Evolutionary conservation across 2,797 vertebrate genomes (phyloP), one percentile per base, ranked within the genome.

Genomic region (Pelochelys cantorii): DNA sequence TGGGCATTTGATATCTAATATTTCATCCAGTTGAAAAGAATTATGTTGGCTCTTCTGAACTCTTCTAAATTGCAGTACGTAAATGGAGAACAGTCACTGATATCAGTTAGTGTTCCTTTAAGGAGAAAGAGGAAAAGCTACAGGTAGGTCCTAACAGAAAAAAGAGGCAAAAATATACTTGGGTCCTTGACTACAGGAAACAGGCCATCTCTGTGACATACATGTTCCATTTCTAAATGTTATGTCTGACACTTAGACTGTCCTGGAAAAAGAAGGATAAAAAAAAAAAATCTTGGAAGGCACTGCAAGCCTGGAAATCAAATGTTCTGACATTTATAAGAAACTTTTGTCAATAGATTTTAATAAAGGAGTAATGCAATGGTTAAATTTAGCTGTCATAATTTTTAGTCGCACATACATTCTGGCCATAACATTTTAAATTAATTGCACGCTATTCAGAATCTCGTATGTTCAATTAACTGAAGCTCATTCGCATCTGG

Each of bases 401-500:
- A 59, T 54, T 60, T 83, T 86, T 90, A 91, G 42, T 52, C 85
- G 81, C 56, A 56, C 65, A 78, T 37, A 65, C 82, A 84, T 83
- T 89, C 62, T 85, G 84, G 59, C 78, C 29, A 71, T 83, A 95
- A 54, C 42, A 95, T 94, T 96, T 90, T 84, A 89, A 96, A 93
- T 94, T 94, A 96, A 93, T 52, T 89, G 84, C 54, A 54, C 81
- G 85, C 96, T 94, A 94, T 92, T 94, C 83, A 92, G 93, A 96
- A 95, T 93, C 90, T 92, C 90, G 87, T 93, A 90, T 93, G 95
- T 97, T 94, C 86, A 94, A 93, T 93, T 95, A 96, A 92, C 77
- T 95, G 62, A 94, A 94, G 86, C 93, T 96, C 94, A 93, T 95
- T 93, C 94, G 94, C 93, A 97, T 96, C 95, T 97, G 96, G 93